phyloP scores from a whole-genome alignment of 1,140 invertebrate species.

The Drosophila pachea region DNA sequence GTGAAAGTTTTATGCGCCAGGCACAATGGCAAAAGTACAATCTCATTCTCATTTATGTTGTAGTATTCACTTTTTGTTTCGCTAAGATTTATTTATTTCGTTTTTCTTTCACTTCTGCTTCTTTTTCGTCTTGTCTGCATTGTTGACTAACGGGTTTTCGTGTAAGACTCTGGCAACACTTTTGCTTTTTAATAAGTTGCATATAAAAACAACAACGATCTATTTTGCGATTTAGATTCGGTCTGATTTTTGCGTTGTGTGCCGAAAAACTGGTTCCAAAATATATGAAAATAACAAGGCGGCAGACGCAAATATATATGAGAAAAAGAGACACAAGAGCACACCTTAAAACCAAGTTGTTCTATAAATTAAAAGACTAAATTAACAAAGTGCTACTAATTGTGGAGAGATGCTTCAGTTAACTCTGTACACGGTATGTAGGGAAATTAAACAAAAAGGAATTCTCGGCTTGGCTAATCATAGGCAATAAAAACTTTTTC shows the following conservation, averaged over 20 bases:
- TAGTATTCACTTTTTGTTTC: conserved; percentile 35
- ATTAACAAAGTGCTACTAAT: conserved; percentile 47
- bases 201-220: conserved; percentile 38
- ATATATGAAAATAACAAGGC: conserved; percentile 22
- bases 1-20: conserved; percentile 61
- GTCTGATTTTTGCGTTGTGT: conserved; percentile 58
- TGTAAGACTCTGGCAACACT: conserved; percentile 60
- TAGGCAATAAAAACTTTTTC: conserved; percentile 33
- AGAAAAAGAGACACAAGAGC: conserved; percentile 15
- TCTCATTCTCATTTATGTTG: conserved; percentile 53
- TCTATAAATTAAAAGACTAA: conserved; percentile 65
- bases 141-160: conserved; percentile 60
- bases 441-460: not conserved
- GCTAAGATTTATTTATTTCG: conserved; percentile 34
- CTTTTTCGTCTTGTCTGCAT: conserved; percentile 5
- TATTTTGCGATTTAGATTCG: conserved; percentile 64
- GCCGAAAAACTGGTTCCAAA: conserved; percentile 53
- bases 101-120: conserved; percentile 45
- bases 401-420: not conserved
- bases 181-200: conserved; percentile 60
- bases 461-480: not conserved
- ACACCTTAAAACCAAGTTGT: conserved; percentile 65
- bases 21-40: conserved; percentile 25
- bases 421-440: not conserved
- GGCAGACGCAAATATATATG: conserved; percentile 1